These are phyloP conservation scores for Crypturellus tataupa DNA, from an alignment of 2,797 vertebrate species.

Conservation along the genomic window DNA sequence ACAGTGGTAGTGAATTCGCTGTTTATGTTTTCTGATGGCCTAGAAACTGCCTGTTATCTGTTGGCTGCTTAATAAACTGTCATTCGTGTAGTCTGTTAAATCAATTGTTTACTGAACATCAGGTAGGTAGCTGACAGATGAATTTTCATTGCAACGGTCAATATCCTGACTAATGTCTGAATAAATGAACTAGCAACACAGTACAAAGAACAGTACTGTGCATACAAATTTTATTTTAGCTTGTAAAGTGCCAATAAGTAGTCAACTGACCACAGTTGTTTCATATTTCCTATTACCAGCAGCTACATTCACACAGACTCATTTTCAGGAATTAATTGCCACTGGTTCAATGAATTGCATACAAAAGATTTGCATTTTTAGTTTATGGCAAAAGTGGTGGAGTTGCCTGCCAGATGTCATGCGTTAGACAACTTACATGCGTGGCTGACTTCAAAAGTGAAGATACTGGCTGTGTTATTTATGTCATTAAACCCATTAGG, in stretches of 20 bases:
- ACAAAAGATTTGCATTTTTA: background rate
- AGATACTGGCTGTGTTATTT: conserved; percentile 29
- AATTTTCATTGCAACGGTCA: conserved; percentile 26
- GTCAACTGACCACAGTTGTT: conserved; percentile 31
- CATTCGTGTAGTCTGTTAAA: background rate
- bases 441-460: conserved; percentile 36
- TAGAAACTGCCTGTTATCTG: background rate
- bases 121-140: background rate
- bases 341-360: background rate
- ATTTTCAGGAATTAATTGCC: conserved; percentile 31
- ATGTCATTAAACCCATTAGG: conserved; percentile 52
- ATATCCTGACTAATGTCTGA: conserved; percentile 38
- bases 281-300: background rate
- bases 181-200: conserved; percentile 40
- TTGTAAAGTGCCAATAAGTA: conserved; percentile 37
- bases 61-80: background rate
- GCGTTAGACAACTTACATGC: conserved; percentile 2
- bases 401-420: conserved; percentile 21
- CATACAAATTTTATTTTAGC: conserved; percentile 60
- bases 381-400: background rate
- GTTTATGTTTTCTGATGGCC: background rate
- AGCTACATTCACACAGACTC: background rate
- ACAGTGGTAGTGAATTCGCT: conserved; percentile 22
- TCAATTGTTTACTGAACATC: conserved; percentile 41
- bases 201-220: conserved; percentile 50